These are phyloP conservation scores for Megaceryle maxima DNA, from an alignment of 2,113 vertebrate species.

Conservation along the genomic window DNA sequence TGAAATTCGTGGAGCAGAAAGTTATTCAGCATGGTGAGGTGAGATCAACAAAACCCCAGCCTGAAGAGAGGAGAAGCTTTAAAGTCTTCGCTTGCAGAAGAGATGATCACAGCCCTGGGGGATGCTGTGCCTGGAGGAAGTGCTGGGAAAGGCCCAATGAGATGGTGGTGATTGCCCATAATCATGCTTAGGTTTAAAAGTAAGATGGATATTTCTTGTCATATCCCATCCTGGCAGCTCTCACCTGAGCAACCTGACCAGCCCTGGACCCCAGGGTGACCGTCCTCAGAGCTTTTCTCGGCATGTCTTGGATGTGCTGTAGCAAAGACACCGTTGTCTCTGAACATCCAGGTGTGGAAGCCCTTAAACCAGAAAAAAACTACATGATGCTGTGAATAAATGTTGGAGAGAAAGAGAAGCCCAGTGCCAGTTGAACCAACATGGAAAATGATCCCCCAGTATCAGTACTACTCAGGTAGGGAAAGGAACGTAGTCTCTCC, in stretches of 20 bases:
- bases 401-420: background rate
- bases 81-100: background rate
- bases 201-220: background rate
- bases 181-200: background rate
- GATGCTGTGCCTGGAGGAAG: background rate
- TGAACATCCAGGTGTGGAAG: background rate
- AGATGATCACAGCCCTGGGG: background rate
- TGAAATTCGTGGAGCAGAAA: rapidly evolving
- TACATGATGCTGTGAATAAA: background rate
- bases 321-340: background rate
- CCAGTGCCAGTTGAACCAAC: background rate
- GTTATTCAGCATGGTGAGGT: background rate
- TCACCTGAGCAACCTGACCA: background rate
- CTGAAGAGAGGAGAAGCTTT: background rate
- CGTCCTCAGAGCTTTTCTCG: background rate
- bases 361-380: background rate
- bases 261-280: background rate
- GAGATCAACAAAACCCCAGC: background rate
- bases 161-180: background rate
- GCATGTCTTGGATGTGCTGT: rapidly evolving
- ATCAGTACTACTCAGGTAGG: background rate
- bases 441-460: rapidly evolving
- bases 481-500: background rate
- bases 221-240: background rate
- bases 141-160: background rate